Evolutionary conservation across 1,140 invertebrate species (phyloP), one percentile per base, ranked within the genome.

Genomic region (Drosophila sucinea): DNA sequence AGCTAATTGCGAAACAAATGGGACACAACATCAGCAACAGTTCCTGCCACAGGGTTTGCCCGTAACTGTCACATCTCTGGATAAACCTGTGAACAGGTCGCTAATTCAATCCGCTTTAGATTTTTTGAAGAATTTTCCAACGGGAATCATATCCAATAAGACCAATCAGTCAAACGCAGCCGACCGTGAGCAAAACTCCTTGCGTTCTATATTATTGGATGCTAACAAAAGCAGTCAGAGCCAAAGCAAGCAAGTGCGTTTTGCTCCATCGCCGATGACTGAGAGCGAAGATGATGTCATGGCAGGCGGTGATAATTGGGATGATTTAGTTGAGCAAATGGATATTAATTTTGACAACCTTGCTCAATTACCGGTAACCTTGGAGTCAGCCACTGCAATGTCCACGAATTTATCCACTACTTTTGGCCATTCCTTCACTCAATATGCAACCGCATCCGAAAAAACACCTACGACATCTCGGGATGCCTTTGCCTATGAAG

Each of bases 191-290:
- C 6, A 6, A 25, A 47, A 6, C 44, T 2, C 23, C 23, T 51
- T 51, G 25, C 44, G 25, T 27, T 51, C 44, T 23, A 51, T 51
- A 51, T 51, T 51, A 23, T 5, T 51, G 2, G 44, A 51, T 51
- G 2, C 23, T 1, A 51, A 51, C 8, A 51, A 10, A 10, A 51
- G 4, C 44, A 51, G 2, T 51, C 3, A 7, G 44, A 51, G 44
- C 17, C 44, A n/a, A 5, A 51, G 0, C 44, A 51, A 51, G 44
- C 44, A 51, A 51, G 44, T 51, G 27, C 44, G 44, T 27, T 51
- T 51, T 27, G 44, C 44, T 3, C 44, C 23, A 23, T 51, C 44
- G 23, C 44, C 44, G 6, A 2, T 51, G 25, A 25, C 23, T 6
- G 44, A 27, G 44, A 25, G 10, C 10, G 44, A 51, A 27, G 44